Conservation (phyloP, 1,140 invertebrate genomes). For the Drosophila baimaii region DNA sequence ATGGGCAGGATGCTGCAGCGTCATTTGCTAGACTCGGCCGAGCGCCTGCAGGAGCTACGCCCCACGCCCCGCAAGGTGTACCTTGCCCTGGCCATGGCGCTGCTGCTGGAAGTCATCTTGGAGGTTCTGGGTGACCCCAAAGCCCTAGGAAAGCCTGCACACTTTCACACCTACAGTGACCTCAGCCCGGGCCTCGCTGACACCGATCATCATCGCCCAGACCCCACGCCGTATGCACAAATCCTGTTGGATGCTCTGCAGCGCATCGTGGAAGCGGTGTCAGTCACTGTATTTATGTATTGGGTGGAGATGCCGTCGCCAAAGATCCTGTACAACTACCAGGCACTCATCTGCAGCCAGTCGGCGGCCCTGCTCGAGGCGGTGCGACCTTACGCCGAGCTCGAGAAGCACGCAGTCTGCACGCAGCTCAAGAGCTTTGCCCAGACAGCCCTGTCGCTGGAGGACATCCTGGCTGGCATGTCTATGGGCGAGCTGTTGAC, state of each 20-base stretch:
- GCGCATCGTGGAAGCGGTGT: constrained; percentile 53
- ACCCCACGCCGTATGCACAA: not conserved
- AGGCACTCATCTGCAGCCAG: constrained; percentile 42
- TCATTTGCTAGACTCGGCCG: constrained; percentile 24
- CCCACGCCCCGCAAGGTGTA: constrained; percentile 22
- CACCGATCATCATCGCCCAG: not conserved
- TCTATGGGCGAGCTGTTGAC: constrained; percentile 60
- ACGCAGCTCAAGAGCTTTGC: constrained; percentile 50
- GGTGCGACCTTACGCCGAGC: constrained; percentile 7
- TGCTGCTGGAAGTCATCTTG: constrained; percentile 22
- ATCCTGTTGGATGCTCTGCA: constrained; percentile 64
- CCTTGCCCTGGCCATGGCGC: constrained; percentile 34
- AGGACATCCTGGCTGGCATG: constrained; percentile 40
- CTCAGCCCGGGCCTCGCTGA: not conserved
- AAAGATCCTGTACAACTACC: constrained; percentile 40
- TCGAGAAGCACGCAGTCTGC: constrained; percentile 29
- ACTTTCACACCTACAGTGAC: constrained; percentile 5
- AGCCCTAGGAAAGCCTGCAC: not conserved
- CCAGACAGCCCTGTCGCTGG: constrained; percentile 43
- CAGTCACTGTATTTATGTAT: constrained; percentile 62
- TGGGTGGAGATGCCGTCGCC: constrained; percentile 65
- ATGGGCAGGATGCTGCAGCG: constrained; percentile 37
- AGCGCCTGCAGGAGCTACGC: constrained; percentile 20
- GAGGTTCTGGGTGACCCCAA: not conserved
- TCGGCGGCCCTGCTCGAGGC: constrained; percentile 18